Evolutionary conservation across 2,797 vertebrate genomes (phyloP).

Genomic region (Parauchenoglanis ngamensis): DNA sequence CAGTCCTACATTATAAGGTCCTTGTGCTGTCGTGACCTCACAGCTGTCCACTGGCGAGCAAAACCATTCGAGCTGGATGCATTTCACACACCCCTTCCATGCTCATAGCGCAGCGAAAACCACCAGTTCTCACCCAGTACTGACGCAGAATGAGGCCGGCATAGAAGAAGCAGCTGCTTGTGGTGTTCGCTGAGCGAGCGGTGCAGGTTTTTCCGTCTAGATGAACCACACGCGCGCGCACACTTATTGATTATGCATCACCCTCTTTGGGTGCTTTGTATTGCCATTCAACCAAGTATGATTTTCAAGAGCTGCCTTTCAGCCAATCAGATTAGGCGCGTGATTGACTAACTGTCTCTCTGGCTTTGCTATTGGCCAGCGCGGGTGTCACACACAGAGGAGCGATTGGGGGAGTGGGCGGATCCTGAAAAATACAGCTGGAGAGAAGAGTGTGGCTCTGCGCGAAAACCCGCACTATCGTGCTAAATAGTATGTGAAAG

Average conservation of each 20-base stretch:
- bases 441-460: background rate
- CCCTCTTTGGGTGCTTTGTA: constrained; percentile 65
- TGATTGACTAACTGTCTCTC: constrained; percentile 56
- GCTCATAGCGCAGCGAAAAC: background rate
- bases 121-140: background rate
- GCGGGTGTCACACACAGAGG: constrained; percentile 60
- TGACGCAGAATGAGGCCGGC: constrained; percentile 16
- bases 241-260: constrained; percentile 57
- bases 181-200: background rate
- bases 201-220: constrained; percentile 33
- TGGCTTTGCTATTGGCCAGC: constrained; percentile 66
- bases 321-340: constrained; percentile 63
- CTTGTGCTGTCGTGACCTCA: constrained; percentile 39
- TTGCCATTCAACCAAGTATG: constrained; percentile 78
- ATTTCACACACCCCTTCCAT: constrained; percentile 29
- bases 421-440: constrained; percentile 43
- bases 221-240: background rate
- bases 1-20: constrained; percentile 29
- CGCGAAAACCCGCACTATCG: background rate
- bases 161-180: background rate
- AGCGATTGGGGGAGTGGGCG: constrained; percentile 43
- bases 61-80: constrained; percentile 23
- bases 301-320: constrained; percentile 68
- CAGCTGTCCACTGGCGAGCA: constrained; percentile 43
- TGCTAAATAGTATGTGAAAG: background rate